A percentile compares a stretch with the other conserved stretches of the same genome.
Conservation (phyloP, 2,888 invertebrate genomes). For the Meta bourneti region DNA sequence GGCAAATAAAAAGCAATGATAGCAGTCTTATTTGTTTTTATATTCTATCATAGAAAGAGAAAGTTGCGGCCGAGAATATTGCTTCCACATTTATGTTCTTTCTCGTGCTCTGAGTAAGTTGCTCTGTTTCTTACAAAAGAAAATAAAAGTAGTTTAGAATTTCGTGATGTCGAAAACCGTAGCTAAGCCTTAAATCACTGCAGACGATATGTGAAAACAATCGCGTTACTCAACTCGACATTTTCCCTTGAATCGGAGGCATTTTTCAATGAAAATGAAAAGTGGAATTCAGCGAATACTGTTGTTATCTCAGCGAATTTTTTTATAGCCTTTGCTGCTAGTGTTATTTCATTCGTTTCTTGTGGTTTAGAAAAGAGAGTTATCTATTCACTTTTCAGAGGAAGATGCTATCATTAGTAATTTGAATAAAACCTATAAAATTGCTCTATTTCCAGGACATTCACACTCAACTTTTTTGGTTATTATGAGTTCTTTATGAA, state of each 20-base stretch:
- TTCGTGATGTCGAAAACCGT: background rate
- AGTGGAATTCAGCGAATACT: background rate
- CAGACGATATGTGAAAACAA: background rate
- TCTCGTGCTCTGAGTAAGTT: background rate
- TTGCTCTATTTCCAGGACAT: too few species aligned
- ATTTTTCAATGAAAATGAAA: background rate
- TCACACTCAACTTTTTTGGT: too few species aligned
- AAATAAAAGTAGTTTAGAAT: background rate
- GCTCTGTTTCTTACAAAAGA: conserved; percentile 8
- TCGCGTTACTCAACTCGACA: background rate
- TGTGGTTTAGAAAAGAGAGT: background rate
- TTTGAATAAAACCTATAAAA: too few species aligned
- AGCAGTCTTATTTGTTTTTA: too few species aligned
- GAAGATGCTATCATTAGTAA: too few species aligned
- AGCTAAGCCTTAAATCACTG: conserved; percentile 13
- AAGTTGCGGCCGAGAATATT: too few species aligned
- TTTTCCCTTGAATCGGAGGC: background rate
- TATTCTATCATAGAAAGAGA: too few species aligned
- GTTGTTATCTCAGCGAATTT: background rate
- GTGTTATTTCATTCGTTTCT: background rate
- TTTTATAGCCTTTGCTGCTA: background rate
- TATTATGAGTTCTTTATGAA: too few species aligned
- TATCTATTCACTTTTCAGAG: too few species aligned
- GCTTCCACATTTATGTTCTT: background rate
- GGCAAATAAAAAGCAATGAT: too few species aligned